Evolutionary conservation across 2,797 vertebrate species (phyloP), one percentile per base, ranked within the genome.

Genomic region (Tympanoctomys barrerae): DNA sequence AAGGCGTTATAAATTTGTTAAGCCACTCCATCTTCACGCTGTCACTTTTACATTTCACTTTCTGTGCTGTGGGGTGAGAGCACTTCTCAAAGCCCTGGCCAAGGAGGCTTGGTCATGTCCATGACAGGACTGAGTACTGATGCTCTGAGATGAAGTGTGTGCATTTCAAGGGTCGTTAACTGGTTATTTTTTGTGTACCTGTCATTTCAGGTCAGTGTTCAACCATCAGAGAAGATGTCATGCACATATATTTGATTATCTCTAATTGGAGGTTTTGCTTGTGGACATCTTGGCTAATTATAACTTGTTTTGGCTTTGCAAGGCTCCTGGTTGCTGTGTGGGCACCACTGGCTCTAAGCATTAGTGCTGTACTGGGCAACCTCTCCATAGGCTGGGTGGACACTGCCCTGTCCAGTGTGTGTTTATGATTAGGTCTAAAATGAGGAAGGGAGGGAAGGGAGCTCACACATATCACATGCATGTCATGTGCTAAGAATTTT

Each of bases 81-180:
- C 33, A 2, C 2, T 22, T 80, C 8, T 68, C 59, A 9, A 22
- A 79, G 39, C 26, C 28, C 61, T 39, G 24, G 70, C 5, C 16
- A 73, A 79, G 49, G 59, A 24, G 2, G 54, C 31, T 14, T 66
- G 24, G 61, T 6, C 66, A 9, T 81, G 57, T 62, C 66, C 9
- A 19, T 22, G 89, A 1, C 80, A 49, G 33, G 11, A 49, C 11
- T 16, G 31, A 57, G 1, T 14, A 61, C 18, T 42, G 39, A 54
- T 90, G 89, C 62, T 87, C 91, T 64, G 21, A 83, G 31, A 46
- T 90, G 78, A 83, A 87, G 14, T 46, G 71, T 14, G 16, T 86
- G 31, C 46, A 18, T 96, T 93, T 97, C 52, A 95, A 10, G 24
- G 61, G 21, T 95, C 83, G 94, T 96, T 96, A 89, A 84, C 95